A percentile compares a stretch with the other conserved stretches of the same genome.
These are phyloP conservation scores for Chlorodrepanis virens DNA, from an alignment of 2,113 vertebrate species.

Conservation along the genomic window DNA sequence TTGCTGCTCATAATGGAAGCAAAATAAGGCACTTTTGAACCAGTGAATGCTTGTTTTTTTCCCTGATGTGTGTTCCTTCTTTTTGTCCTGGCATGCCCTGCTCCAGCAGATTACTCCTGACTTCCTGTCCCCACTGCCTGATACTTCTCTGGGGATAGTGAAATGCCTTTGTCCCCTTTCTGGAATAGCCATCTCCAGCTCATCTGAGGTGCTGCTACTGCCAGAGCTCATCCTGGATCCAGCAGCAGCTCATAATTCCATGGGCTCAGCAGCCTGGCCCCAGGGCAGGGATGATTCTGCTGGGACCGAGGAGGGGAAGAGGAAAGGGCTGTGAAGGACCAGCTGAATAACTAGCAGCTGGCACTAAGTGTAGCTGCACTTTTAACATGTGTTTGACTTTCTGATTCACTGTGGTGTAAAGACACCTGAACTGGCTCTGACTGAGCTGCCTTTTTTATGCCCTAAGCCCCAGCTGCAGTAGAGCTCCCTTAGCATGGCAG, in stretches of 20 bases:
- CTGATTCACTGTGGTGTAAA: not conserved
- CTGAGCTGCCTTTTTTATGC: not conserved
- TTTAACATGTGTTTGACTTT: constrained; percentile 7
- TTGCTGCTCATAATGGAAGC: not conserved
- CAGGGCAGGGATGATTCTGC: fast-evolving
- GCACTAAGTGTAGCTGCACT: not conserved
- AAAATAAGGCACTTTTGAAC: not conserved
- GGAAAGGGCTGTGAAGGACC: not conserved
- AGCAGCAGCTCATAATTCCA: not conserved
- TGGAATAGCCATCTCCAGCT: not conserved
- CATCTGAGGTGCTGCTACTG: not conserved
- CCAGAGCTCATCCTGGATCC: not conserved
- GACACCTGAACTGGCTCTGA: not conserved
- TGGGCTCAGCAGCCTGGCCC: not conserved
- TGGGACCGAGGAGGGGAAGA: not conserved
- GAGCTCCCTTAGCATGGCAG: constrained; percentile 9
- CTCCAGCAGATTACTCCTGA: not conserved
- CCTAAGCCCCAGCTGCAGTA: not conserved
- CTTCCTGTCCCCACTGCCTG: not conserved
- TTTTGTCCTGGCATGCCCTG: not conserved
- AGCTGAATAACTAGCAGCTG: not conserved
- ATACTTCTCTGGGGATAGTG: not conserved
- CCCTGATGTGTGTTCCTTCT: not conserved
- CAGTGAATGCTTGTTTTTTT: not conserved
- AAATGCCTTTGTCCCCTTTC: not conserved